Evolutionary conservation across 2,888 invertebrate species (phyloP), one percentile per base, ranked within the genome.

Genomic region (Orthonevra nobilis): DNA sequence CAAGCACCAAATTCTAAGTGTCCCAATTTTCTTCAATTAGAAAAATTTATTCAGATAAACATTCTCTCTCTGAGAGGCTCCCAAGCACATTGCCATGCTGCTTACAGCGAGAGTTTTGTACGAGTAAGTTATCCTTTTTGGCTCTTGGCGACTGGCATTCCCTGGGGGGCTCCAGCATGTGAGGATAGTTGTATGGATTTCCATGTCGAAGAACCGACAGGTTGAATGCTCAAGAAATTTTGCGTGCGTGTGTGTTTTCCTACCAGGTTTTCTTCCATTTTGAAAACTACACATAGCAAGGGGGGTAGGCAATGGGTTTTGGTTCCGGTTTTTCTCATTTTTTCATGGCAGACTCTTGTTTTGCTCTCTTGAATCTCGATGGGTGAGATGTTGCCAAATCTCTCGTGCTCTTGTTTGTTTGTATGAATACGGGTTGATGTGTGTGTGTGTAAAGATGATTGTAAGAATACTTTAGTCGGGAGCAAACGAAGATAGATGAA

Each of bases 11-110:
- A 23, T 12, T 20, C 61, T 32, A 70, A 60, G 66, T 77, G 70
- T 12, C 61, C 79, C 60, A 73, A 56, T 79, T 79, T 68, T 56
- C 61, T 32, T 61, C 60, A 66, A 72, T 61, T 72, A 73, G 56
- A 56, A n/a, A n/a, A 68, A 58, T 48, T 66, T 30, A 38, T 60
- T 60, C 34, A 1, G 19, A 17, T 38, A 14, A n/a, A 28, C 40
- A 32, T 34, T 58, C 75, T 36, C 44, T 69, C 58, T 17, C 44
- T 19, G 61, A 46, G 56, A 69, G 30, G 7, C 10, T 30, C 40
- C 40, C 32, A 17, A 36, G 32, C 36, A 14, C 15, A 19, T 23
- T 26, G n/a, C 19, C 23, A 40, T 12, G 44, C n/a, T n/a, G n/a
- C n/a, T n/a, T n/a, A n/a, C n/a, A 44, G 70, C 10, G 30, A 50